These are phyloP conservation scores for Drosophila sucinea DNA, from an alignment of 1,140 invertebrate genomes.

Conservation along the genomic window DNA sequence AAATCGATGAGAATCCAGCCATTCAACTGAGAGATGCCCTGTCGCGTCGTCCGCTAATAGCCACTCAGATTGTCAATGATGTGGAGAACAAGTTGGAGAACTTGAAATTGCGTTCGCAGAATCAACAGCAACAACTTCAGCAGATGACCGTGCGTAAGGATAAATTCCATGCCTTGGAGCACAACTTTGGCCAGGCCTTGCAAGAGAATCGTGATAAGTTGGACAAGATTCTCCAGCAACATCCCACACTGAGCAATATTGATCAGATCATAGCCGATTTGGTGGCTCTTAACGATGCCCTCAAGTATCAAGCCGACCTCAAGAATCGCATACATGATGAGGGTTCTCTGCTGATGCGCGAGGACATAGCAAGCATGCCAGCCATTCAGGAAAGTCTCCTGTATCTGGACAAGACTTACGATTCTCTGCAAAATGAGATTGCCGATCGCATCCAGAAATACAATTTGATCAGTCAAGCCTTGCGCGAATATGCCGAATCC, in stretches of 20 bases:
- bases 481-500: slow-evolving; percentile 90
- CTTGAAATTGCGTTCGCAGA: slow-evolving; percentile 86
- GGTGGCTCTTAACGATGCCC: slow-evolving; percentile 83
- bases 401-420: slow-evolving; percentile 90
- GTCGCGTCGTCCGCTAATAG: slow-evolving; percentile 87
- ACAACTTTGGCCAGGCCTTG: slow-evolving; percentile 87
- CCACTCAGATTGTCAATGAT: slow-evolving; percentile 88
- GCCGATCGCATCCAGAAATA: slow-evolving; percentile 90
- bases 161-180: slow-evolving; percentile 87
- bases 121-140: slow-evolving; percentile 87
- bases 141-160: slow-evolving; percentile 88
- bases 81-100: slow-evolving; percentile 88
- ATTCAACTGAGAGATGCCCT: slow-evolving; percentile 88
- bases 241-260: slow-evolving; percentile 74
- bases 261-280: slow-evolving; percentile 83
- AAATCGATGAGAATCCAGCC: slow-evolving; percentile 88
- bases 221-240: slow-evolving; percentile 84
- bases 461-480: slow-evolving; percentile 87
- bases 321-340: slow-evolving; percentile 88
- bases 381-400: slow-evolving; percentile 91
- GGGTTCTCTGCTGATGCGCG: slow-evolving; percentile 90
- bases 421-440: slow-evolving; percentile 89
- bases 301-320: slow-evolving; percentile 83
- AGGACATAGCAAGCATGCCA: slow-evolving; percentile 90
- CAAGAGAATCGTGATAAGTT: slow-evolving; percentile 85